phyloP scores from a whole-genome alignment of 2,113 vertebrate species.

The Bettongia penicillata region DNA sequence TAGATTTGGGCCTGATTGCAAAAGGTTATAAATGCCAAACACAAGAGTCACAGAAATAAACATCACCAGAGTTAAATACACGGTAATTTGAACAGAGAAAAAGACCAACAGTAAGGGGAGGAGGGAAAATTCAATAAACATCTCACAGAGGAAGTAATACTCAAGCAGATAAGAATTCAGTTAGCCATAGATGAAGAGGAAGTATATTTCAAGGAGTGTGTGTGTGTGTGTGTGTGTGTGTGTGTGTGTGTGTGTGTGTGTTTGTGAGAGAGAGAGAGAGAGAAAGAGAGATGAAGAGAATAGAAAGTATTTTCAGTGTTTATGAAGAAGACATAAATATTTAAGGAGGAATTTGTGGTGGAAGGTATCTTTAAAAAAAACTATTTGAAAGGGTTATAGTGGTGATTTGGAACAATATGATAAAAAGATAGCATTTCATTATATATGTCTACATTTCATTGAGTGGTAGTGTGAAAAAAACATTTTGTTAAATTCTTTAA shows the following conservation, averaged over 20 bases:
- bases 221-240: no score
- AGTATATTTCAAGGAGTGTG: not conserved
- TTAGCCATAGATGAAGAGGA: not conserved
- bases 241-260: no score
- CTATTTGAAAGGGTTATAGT: not conserved
- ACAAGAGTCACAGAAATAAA: not conserved
- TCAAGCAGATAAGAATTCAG: not conserved
- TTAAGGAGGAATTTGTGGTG: not conserved
- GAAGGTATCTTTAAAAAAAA: not conserved
- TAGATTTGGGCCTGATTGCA: not conserved
- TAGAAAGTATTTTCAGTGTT: not conserved
- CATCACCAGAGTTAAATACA: not conserved
- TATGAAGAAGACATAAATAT: not conserved
- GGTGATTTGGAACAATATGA: not conserved
- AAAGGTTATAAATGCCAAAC: not conserved
- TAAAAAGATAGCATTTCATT: not conserved
- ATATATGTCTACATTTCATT: not conserved
- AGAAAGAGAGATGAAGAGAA: not conserved
- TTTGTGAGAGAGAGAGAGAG: no score
- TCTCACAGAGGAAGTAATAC: not conserved
- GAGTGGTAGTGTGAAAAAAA: not conserved
- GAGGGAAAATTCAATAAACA: not conserved
- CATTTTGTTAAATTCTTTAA: not conserved
- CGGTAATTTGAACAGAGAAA: not conserved
- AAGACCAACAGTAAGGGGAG: not conserved